Evolutionary conservation across 1,140 invertebrate genomes (phyloP), one percentile per base, ranked within the genome.

Genomic region (Pissodes strobi): DNA sequence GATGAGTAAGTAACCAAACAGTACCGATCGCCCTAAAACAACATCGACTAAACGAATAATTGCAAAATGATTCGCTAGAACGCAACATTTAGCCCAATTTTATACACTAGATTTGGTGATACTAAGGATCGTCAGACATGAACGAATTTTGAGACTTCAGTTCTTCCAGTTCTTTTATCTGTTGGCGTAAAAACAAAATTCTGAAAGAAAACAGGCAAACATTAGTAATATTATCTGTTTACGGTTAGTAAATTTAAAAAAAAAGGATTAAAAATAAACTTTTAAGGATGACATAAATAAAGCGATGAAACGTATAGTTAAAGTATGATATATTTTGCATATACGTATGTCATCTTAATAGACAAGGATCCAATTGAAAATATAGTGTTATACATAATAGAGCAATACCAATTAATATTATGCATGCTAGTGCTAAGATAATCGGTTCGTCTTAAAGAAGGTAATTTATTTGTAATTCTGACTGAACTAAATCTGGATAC

Each of bases 141-240:
- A 93, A 93, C 73, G 90, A 91, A 86, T 93, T 93, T 86, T 92
- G 91, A 81, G 90, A 91, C 86, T 93, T 94, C 81, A 93, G 85
- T 82, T 92, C 90, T 86, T 94, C 91, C 81, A 94, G 81, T 73
- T 87, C 88, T 80, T 90, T 87, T 72, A 93, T 93, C 86, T 93
- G 92, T 82, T 93, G 90, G 78, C 91, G 89, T 75, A 94, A 84
- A 85, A 93, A 94, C 83, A 94, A 87, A 80, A 94, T 90, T 84
- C 91, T 93, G 79, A 58, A 85, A 84, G 8, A 55, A 5, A 38
- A n/a, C n/a, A n/a, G n/a, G n/a, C n/a, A n/a, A n/a, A n/a, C n/a
- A n/a, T n/a, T n/a, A n/a, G 9, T 6, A 30, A 6, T 6, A 6
- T 12, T 6, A 30, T 30, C 12, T 6, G 27, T 30, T 6, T 12